Conservation (phyloP, 2,888 invertebrate genomes). For the Dasypolia templi region DNA sequence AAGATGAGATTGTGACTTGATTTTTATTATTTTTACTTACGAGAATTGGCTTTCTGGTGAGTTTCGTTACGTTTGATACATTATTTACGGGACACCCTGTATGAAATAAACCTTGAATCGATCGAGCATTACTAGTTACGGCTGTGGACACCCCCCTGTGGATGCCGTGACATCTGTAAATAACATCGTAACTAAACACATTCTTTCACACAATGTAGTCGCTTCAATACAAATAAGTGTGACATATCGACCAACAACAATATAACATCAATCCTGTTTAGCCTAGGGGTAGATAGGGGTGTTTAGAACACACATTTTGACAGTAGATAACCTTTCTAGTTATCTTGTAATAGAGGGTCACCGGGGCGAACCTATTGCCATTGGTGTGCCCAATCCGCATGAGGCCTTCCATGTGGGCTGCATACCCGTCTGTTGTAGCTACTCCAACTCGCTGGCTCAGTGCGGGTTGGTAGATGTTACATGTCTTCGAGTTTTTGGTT, state of each 20-base stretch:
- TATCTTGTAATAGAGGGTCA: neutral
- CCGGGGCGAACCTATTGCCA: too few species aligned
- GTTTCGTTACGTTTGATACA: too few species aligned
- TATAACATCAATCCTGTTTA: neutral
- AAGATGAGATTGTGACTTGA: too few species aligned
- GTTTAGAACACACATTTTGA: neutral
- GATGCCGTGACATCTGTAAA: conserved; percentile 26
- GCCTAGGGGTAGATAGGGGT: neutral
- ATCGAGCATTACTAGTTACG: neutral
- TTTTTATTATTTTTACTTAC: too few species aligned
- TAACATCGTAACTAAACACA: neutral
- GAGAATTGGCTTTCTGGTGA: too few species aligned
- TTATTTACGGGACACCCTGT: too few species aligned
- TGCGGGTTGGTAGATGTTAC: too few species aligned
- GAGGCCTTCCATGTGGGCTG: too few species aligned
- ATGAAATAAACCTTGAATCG: conserved; percentile 26
- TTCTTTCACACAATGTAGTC: conserved; percentile 19
- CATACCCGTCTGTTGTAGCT: too few species aligned
- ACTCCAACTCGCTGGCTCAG: too few species aligned
- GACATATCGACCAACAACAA: neutral
- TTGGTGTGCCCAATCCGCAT: too few species aligned
- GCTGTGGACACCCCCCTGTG: conserved; percentile 2
- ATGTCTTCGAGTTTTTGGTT: too few species aligned
- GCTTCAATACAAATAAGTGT: neutral
- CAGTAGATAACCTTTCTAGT: neutral